These are phyloP conservation scores for Drosophila putrida DNA, from an alignment of 2,888 invertebrate species.

Conservation along the genomic window DNA sequence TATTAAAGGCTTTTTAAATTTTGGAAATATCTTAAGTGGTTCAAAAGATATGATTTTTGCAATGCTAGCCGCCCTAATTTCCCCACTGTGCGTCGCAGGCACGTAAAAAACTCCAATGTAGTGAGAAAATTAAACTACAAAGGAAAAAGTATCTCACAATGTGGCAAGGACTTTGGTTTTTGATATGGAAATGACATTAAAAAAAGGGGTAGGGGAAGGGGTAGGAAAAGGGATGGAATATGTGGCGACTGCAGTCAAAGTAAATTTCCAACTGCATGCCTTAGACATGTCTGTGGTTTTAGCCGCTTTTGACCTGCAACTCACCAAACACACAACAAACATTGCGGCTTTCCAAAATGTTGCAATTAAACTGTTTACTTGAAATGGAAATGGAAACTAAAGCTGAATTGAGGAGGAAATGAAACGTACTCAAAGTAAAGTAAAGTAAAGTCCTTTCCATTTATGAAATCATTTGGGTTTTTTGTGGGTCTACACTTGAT, in stretches of 20 bases:
- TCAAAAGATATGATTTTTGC: too few species aligned
- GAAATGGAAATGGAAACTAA: neutral
- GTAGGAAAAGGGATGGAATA: neutral
- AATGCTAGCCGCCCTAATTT: too few species aligned
- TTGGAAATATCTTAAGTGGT: too few species aligned
- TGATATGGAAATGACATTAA: slow-evolving; percentile 57
- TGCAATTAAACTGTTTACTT: neutral
- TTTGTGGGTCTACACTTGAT: slow-evolving; percentile 42
- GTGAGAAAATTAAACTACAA: slow-evolving; percentile 43
- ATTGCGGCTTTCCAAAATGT: neutral
- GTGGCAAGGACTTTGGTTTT: slow-evolving; percentile 39
- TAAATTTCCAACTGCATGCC: neutral
- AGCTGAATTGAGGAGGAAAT: neutral
- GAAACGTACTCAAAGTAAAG: neutral
- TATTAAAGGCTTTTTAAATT: too few species aligned
- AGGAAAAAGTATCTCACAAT: slow-evolving; percentile 22
- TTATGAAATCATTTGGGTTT: slow-evolving; percentile 20
- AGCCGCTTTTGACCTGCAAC: neutral
- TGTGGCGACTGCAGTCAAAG: neutral
- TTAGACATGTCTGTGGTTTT: slow-evolving; percentile 8
- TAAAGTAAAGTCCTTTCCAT: neutral
- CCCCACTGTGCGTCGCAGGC: slow-evolving; percentile 42
- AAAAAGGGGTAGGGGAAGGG: neutral
- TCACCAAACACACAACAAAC: neutral
- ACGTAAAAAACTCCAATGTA: slow-evolving; percentile 46